Evolutionary conservation across 2,797 vertebrate genomes (phyloP).

Genomic region (Falco naumanni): DNA sequence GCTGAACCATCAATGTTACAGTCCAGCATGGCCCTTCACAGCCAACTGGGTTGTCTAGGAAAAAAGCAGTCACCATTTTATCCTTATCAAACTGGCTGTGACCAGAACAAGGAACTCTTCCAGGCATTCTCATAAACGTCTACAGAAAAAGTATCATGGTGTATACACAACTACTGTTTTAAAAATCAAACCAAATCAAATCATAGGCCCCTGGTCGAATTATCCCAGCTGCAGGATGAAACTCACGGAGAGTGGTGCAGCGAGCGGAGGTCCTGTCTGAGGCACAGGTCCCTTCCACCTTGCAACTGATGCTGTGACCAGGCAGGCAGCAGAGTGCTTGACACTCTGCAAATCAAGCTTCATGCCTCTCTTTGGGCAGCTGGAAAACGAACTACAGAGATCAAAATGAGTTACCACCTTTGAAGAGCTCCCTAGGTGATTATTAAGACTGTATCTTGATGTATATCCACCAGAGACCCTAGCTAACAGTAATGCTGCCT

Average conservation of each 20-base stretch:
- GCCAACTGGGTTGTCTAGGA: not conserved
- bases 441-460: not conserved
- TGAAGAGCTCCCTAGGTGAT: not conserved
- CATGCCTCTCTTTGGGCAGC: not conserved
- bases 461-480: not conserved
- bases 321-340: not conserved
- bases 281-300: not conserved
- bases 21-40: not conserved
- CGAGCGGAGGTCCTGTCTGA: not conserved
- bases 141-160: not conserved
- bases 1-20: not conserved
- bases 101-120: not conserved
- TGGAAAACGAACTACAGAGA: not conserved
- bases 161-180: not conserved
- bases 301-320: fast-evolving
- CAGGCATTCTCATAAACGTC: not conserved
- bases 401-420: not conserved
- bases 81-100: not conserved
- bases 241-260: not conserved
- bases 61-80: not conserved
- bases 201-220: not conserved
- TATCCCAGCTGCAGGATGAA: not conserved
- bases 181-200: not conserved
- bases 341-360: not conserved
- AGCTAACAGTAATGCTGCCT: not conserved